Conservation (phyloP, 2,888 invertebrate genomes). For the Stegophylla sp. region DNA sequence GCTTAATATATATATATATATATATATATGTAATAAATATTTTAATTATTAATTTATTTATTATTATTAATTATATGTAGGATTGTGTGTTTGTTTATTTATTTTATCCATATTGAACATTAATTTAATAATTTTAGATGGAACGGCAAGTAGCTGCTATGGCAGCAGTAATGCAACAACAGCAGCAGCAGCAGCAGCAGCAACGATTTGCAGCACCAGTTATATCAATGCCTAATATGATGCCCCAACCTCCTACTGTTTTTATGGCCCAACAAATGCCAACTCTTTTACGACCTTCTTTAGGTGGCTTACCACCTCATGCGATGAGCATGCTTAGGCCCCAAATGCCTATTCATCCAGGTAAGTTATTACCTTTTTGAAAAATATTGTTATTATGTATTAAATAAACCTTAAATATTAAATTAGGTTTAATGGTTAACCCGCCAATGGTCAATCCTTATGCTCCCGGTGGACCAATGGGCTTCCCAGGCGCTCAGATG, state of each 20-base stretch:
- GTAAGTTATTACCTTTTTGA: conserved; percentile 65
- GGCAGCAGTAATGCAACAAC: conserved; percentile 54
- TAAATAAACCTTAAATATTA: conserved; percentile 20
- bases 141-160: conserved; percentile 58
- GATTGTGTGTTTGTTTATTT: background rate
- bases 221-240: conserved; percentile 58
- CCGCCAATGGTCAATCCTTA: conserved; percentile 62
- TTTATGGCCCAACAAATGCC: conserved; percentile 58
- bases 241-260: conserved; percentile 50
- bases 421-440: conserved; percentile 62
- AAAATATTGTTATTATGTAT: background rate
- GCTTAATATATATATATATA: conserved; percentile 25
- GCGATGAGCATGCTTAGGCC: conserved; percentile 62
- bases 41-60: conserved; percentile 31
- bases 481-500: conserved; percentile 68
- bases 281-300: conserved; percentile 47
- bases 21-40: background rate
- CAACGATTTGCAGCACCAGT: conserved; percentile 53
- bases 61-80: conserved; percentile 21
- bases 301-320: conserved; percentile 54
- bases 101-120: background rate
- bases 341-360: conserved; percentile 73
- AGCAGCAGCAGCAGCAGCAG: conserved; percentile 61
- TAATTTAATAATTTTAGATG: conserved; percentile 50
- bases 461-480: conserved; percentile 65